Conservation (phyloP, 2,113 vertebrate species). For the Cephalopterus ornatus region DNA sequence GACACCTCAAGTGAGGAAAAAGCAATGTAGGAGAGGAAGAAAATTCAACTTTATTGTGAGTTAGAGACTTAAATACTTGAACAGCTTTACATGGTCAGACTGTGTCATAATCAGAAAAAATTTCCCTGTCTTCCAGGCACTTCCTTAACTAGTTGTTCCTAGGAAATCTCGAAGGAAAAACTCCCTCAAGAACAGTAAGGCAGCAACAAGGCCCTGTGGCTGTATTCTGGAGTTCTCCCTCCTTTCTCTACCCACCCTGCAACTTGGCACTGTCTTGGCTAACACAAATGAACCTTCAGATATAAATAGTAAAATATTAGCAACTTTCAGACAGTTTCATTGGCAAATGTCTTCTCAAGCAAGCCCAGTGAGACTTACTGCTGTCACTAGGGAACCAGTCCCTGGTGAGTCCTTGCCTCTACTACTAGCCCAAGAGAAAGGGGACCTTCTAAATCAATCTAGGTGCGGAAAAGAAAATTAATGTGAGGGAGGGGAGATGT, state of each 20-base stretch:
- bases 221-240: not conserved
- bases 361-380: not conserved
- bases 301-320: slow-evolving; percentile 45
- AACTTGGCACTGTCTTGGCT: not conserved
- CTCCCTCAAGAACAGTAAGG: not conserved
- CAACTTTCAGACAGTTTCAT: slow-evolving; percentile 4
- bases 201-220: not conserved
- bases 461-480: slow-evolving; percentile 17
- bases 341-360: slow-evolving; percentile 16
- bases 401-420: not conserved
- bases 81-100: not conserved
- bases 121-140: not conserved
- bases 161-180: not conserved
- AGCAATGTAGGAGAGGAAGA: not conserved
- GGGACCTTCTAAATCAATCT: slow-evolving; percentile 24
- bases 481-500: not conserved
- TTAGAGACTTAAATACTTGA: not conserved
- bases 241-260: not conserved
- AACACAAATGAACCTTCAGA: not conserved
- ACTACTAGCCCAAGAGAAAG: not conserved
- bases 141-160: not conserved
- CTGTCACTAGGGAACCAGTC: slow-evolving; percentile 38
- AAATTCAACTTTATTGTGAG: not conserved
- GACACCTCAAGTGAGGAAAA: not conserved
- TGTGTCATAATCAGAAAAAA: not conserved